phyloP scores from a whole-genome alignment of 1,140 invertebrate species.

The Heliconius nattereri region DNA sequence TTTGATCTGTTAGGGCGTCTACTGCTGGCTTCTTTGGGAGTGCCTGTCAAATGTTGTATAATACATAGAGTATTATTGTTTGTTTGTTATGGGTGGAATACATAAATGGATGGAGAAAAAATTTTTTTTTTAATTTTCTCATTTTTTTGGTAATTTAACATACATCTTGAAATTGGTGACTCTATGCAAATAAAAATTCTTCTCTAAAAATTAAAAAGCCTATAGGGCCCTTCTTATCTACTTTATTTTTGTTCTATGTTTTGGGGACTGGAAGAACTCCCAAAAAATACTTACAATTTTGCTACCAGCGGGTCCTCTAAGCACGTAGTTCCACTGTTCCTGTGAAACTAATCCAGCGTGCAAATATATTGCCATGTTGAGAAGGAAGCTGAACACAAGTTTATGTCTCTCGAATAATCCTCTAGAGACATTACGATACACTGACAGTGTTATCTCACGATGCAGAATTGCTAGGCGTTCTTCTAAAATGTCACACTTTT shows the following conservation, averaged over 20 bases:
- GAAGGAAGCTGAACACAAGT: constrained; percentile 92
- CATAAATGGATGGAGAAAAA: too few species aligned
- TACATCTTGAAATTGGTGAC: too few species aligned
- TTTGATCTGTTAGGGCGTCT: constrained; percentile 80
- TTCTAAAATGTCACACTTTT: constrained; percentile 84
- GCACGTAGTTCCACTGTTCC: constrained; percentile 87
- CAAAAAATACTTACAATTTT: constrained; percentile 62
- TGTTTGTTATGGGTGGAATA: too few species aligned
- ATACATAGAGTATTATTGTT: too few species aligned
- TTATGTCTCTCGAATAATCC: constrained; percentile 95
- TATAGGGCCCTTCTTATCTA: too few species aligned
- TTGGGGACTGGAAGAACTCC: too few species aligned
- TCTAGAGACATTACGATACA: constrained; percentile 94
- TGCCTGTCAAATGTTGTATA: constrained; percentile 48
- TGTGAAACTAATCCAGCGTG: constrained; percentile 82
- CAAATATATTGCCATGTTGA: constrained; percentile 88
- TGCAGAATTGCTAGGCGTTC: constrained; percentile 85
- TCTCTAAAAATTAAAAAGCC: too few species aligned
- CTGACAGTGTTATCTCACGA: constrained; percentile 88
- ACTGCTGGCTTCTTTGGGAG: constrained; percentile 81
- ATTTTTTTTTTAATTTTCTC: too few species aligned
- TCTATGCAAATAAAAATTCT: too few species aligned
- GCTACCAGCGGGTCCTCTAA: constrained; percentile 84
- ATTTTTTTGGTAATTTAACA: too few species aligned
- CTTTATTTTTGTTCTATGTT: too few species aligned